Conservation (phyloP, 2,797 vertebrate genomes). For the Eidolon dupreanum region DNA sequence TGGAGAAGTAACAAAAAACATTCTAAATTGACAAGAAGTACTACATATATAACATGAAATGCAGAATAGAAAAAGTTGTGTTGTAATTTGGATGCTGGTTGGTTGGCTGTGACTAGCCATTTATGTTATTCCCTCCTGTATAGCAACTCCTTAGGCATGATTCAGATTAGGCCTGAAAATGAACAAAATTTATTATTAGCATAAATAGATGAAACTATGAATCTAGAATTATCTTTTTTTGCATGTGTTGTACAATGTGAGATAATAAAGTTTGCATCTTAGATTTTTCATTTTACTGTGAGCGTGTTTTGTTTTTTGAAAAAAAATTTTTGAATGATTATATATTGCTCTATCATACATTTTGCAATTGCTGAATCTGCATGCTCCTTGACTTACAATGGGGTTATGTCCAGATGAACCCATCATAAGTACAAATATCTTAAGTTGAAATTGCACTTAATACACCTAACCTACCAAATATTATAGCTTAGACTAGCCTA, state of each 20-base stretch:
- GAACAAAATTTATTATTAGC: not conserved
- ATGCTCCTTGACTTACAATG: no score
- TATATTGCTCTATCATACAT: not conserved
- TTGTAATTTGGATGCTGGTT: not conserved
- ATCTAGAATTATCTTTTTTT: not conserved
- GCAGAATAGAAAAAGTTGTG: not conserved
- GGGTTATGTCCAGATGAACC: no score
- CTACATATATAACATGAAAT: not conserved
- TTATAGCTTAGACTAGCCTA: no score
- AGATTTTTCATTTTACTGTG: not conserved
- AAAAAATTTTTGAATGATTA: not conserved
- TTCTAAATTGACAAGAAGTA: not conserved
- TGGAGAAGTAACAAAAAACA: not conserved
- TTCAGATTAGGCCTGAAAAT: not conserved
- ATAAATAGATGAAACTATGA: not conserved
- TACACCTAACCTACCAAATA: no score
- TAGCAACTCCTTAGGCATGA: not conserved
- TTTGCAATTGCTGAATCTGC: not conserved
- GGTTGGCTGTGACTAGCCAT: not conserved
- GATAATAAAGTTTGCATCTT: not conserved
- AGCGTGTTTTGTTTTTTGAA: not conserved
- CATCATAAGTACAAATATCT: no score
- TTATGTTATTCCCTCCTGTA: not conserved
- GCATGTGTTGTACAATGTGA: not conserved
- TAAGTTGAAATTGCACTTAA: no score